These are phyloP conservation scores for Zaprionus ornatus DNA, from an alignment of 1,140 invertebrate species.

Conservation along the genomic window DNA sequence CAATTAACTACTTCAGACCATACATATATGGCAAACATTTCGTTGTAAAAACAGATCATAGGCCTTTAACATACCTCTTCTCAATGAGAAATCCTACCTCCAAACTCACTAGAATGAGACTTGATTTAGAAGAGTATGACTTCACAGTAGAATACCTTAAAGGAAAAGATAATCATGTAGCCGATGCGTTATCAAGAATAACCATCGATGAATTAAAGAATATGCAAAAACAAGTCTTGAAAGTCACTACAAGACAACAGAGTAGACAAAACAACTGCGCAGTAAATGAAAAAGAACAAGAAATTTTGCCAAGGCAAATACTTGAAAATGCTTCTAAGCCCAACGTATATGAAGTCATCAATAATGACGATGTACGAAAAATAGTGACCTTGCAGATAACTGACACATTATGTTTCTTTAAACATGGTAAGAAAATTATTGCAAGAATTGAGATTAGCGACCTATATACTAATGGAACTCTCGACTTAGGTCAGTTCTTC, in stretches of 20 bases:
- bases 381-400: constrained; percentile 20
- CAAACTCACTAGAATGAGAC: constrained; percentile 60
- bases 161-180: constrained; percentile 33
- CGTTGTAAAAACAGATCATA: constrained; percentile 60
- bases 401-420: constrained; percentile 10
- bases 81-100: constrained; percentile 74
- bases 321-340: constrained; percentile 23
- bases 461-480: constrained; percentile 28
- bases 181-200: constrained; percentile 29
- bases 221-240: neutral
- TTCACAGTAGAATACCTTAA: constrained; percentile 56
- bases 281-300: constrained; percentile 6
- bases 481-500: constrained; percentile 23
- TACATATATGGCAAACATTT: constrained; percentile 81
- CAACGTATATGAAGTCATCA: constrained; percentile 22
- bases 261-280: constrained; percentile 20
- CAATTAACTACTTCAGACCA: constrained; percentile 81
- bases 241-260: constrained; percentile 24
- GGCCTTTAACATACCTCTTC: constrained; percentile 44
- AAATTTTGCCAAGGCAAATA: constrained; percentile 15
- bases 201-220: constrained; percentile 1
- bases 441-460: constrained; percentile 33
- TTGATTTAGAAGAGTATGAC: constrained; percentile 77
- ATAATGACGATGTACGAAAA: constrained; percentile 20
- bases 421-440: constrained; percentile 27